phyloP scores from a whole-genome alignment of 2,113 vertebrate species.

The Rousettus leschenaultii region DNA sequence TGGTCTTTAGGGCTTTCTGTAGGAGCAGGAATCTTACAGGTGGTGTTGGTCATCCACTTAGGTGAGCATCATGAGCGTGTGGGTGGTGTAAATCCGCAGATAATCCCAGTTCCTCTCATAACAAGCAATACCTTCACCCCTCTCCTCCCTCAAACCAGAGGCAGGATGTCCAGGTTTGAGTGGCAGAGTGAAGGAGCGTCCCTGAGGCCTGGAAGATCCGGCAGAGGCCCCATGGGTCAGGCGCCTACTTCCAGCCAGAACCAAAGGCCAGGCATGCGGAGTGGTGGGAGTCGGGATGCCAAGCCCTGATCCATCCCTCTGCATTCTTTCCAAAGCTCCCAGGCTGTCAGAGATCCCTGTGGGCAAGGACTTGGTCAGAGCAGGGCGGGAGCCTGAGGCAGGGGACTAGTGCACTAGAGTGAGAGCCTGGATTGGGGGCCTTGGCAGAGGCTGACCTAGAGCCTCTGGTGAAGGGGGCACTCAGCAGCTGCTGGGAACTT shows the following conservation, averaged over 20 bases:
- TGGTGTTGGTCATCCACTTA: not conserved
- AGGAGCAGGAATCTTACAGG: not conserved
- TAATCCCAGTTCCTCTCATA: not conserved
- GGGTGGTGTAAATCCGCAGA: not conserved
- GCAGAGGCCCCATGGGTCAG: not conserved
- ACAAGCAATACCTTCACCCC: not conserved
- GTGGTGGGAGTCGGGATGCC: not conserved
- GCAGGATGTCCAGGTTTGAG: not conserved
- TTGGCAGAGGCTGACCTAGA: not conserved
- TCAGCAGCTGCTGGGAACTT: not conserved
- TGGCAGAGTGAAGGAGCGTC: not conserved
- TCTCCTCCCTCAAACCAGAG: not conserved
- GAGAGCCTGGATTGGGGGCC: not conserved
- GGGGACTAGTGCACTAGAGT: rapidly evolving
- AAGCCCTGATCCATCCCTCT: not conserved
- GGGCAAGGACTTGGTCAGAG: not conserved
- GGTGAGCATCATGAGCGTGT: not conserved
- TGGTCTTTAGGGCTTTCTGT: not conserved
- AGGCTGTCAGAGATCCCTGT: not conserved
- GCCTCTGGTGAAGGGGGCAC: not conserved
- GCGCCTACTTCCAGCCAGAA: not conserved
- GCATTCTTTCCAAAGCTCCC: not conserved
- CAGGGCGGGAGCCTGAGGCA: not conserved
- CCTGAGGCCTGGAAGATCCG: not conserved
- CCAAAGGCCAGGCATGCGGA: not conserved